Conservation (phyloP, 2,113 vertebrate species). For the Neoarius graeffei region DNA sequence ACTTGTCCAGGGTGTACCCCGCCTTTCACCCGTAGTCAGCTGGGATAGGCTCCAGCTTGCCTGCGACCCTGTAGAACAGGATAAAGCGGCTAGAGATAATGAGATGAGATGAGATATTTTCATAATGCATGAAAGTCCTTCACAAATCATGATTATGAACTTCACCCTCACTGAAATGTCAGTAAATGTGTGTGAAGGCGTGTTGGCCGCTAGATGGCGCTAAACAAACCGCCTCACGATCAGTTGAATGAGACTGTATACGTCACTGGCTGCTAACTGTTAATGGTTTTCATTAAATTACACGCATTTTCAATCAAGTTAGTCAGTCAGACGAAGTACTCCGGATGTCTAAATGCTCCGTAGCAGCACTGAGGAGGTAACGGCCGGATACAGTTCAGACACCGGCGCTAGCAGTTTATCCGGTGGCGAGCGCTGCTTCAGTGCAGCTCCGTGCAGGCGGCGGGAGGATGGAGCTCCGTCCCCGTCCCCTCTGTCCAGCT, state of each 20-base stretch:
- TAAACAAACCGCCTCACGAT: not conserved
- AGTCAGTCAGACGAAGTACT: not conserved
- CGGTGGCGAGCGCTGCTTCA: not conserved
- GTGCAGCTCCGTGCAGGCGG: not conserved
- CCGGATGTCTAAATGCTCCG: not conserved
- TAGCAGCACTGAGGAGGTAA: conserved; percentile 35
- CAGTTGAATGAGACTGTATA: not conserved
- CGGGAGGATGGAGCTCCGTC: not conserved
- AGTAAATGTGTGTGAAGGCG: not conserved
- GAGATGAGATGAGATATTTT: too few species aligned
- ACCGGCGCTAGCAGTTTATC: not conserved
- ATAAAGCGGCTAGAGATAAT: too few species aligned
- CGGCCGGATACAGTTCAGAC: conserved; percentile 20
- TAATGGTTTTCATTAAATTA: not conserved
- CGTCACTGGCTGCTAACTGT: not conserved
- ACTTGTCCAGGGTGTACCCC: too few species aligned
- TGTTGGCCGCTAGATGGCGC: conserved; percentile 7
- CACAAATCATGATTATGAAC: too few species aligned
- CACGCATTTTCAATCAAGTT: not conserved
- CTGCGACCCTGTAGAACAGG: too few species aligned
- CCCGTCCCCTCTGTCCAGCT: not conserved
- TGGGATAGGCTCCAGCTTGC: too few species aligned
- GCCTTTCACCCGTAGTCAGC: too few species aligned
- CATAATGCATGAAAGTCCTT: not conserved
- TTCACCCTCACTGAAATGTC: too few species aligned